Evolutionary conservation across 2,113 vertebrate species (phyloP).

Genomic region (Sphyrna mokarran): DNA sequence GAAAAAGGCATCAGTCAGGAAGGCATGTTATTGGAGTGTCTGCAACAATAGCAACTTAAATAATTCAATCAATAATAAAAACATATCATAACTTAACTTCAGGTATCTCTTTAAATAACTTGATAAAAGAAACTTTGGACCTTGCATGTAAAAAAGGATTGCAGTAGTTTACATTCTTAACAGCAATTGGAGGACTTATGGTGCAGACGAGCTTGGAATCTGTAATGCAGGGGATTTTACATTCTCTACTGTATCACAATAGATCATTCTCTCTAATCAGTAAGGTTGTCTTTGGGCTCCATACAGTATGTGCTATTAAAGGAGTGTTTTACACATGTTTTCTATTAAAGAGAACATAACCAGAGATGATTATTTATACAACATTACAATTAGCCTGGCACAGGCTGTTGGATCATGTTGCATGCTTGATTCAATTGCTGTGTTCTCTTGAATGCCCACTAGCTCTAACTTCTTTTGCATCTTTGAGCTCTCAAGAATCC

Average conservation of each 20-base stretch:
- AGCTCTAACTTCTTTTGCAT: not conserved
- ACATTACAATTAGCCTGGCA: not conserved
- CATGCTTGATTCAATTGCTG: not conserved
- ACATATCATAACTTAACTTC: slow-evolving; percentile 9
- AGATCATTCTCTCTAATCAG: not conserved
- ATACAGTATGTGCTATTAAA: not conserved
- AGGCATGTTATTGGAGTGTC: not conserved
- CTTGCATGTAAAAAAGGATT: not conserved
- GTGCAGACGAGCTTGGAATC: not conserved
- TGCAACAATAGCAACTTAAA: not conserved
- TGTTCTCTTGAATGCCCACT: not conserved
- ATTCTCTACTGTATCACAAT: not conserved
- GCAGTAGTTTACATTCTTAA: not conserved
- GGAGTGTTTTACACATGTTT: not conserved
- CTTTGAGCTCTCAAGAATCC: not conserved
- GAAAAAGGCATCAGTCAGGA: not conserved
- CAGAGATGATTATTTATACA: not conserved
- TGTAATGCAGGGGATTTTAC: not conserved
- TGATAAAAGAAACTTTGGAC: slow-evolving; percentile 1
- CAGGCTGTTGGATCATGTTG: not conserved
- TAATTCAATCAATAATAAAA: not conserved
- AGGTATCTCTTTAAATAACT: not conserved
- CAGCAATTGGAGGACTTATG: not conserved
- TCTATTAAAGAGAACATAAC: not conserved
- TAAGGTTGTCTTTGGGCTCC: not conserved